A percentile compares a stretch with the other conserved stretches of the same genome.
phyloP scores from a whole-genome alignment of 2,797 vertebrate genomes.

The Chaetodon trifasciatus region DNA sequence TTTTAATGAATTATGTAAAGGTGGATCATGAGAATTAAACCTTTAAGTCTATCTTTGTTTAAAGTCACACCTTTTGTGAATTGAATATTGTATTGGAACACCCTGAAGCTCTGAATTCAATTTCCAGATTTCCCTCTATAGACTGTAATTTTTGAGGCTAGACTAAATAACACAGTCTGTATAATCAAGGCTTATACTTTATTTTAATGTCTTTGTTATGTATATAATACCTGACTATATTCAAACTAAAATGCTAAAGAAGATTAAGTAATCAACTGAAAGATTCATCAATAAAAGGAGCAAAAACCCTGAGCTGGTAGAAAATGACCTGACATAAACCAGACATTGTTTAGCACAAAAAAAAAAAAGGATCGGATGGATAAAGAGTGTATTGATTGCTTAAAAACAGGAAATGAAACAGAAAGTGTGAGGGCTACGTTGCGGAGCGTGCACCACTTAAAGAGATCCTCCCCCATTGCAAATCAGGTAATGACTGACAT shows the following conservation, averaged over 20 bases:
- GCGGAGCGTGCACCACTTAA: conserved; percentile 46
- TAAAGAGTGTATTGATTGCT: conserved; percentile 56
- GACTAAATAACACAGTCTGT: neutral
- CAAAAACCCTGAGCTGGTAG: conserved; percentile 6
- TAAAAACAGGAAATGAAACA: conserved; percentile 63
- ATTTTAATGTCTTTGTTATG: neutral
- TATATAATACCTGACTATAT: neutral
- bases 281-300: conserved; percentile 4
- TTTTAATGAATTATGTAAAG: neutral
- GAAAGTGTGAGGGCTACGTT: conserved; percentile 21
- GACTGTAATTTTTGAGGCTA: neutral
- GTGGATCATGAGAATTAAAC: neutral
- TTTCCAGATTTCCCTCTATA: neutral
- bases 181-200: neutral
- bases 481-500: conserved; percentile 75
- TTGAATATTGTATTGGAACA: neutral
- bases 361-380: conserved; percentile 22
- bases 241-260: neutral
- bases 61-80: neutral
- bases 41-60: neutral
- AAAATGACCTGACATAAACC: conserved; percentile 3
- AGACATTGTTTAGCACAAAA: neutral
- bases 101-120: neutral
- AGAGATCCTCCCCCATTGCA: conserved; percentile 55
- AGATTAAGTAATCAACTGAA: neutral